phyloP scores from a whole-genome alignment of 37 sponge, comb jelly and placozoan species.

The Mnemiopsis leidyi region DNA sequence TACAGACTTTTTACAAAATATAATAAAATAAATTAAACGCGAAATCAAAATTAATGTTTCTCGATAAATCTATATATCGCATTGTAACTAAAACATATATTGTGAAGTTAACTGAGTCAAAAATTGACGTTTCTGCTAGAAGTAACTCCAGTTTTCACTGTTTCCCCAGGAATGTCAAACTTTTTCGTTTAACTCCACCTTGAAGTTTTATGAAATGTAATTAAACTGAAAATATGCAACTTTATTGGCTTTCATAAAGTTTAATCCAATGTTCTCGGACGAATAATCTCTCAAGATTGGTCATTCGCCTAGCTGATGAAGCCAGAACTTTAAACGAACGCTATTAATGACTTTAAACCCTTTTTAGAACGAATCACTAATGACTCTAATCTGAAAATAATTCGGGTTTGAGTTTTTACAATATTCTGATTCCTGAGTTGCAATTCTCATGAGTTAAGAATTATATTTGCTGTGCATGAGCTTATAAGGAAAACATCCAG shows the following conservation, averaged over 20 bases:
- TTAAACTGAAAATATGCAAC: background rate
- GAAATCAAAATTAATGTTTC: background rate
- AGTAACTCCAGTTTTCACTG: background rate
- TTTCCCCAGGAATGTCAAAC: background rate
- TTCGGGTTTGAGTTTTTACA: background rate
- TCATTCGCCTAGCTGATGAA: background rate
- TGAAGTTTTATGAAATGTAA: background rate
- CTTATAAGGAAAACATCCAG: too few relatives aligned
- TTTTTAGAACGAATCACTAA: background rate
- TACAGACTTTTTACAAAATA: background rate
- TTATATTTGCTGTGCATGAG: too few relatives aligned
- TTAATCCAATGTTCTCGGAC: background rate
- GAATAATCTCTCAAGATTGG: background rate
- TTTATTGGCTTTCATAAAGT: background rate
- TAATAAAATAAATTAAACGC: background rate
- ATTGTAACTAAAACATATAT: background rate
- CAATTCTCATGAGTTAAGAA: too few relatives aligned
- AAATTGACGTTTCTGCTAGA: background rate
- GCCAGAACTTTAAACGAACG: background rate
- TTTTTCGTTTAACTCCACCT: background rate
- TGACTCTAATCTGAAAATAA: background rate
- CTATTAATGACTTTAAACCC: background rate
- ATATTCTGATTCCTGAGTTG: too few relatives aligned
- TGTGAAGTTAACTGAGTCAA: too few relatives aligned
- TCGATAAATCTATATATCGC: background rate